Evolutionary conservation across 1,140 invertebrate species (phyloP), one percentile per base, ranked within the genome.

Genomic region (Drosophila navojoa): DNA sequence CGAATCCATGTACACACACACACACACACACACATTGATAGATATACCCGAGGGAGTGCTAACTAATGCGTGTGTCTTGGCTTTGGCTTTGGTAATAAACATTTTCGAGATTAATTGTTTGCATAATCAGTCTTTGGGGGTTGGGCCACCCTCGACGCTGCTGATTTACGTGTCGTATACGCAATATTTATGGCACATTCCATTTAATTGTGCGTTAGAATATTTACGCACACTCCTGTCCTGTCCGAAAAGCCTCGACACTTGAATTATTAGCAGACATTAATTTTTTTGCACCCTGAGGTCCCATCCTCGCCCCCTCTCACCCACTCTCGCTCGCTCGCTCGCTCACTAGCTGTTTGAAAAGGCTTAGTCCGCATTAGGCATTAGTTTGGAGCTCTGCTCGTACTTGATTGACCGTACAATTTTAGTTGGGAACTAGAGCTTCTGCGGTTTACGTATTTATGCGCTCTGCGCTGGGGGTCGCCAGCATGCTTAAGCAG

Each of bases 101-200:
- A 75, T 76, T 79, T 69, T 38, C 69, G 50, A 86, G 69, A 87
- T 87, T 87, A 87, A 87, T 87, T 89, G 82, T 82, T 77, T 71
- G 82, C 68, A 87, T 87, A 87, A 87, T 89, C 79, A 79, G 63
- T 68, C 45, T 35, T 57, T 49, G 38, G 35, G 55, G 40, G 16
- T 9, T 15, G 25, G 25, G 49, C 29, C 15, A 16, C 15, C 15
- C 29, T 5, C 5, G 38, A 42, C 5, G 35, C 42, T 7, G 52
- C 62, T 87, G 82, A 89, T 82, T 87, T 87, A 87, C 84, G 76
- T 71, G 71, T 72, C 82, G 84, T 87, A 89, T 87, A 66, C 84
- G 62, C 59, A 82, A 89, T 87, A 87, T 87, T 87, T 87, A 87
- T 87, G 84, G 82, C 82, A 79, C 76, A 80, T 87, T 89, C 82